These are phyloP conservation scores for Julus scandinavius DNA, from an alignment of 2,888 invertebrate genomes.

Conservation along the genomic window DNA sequence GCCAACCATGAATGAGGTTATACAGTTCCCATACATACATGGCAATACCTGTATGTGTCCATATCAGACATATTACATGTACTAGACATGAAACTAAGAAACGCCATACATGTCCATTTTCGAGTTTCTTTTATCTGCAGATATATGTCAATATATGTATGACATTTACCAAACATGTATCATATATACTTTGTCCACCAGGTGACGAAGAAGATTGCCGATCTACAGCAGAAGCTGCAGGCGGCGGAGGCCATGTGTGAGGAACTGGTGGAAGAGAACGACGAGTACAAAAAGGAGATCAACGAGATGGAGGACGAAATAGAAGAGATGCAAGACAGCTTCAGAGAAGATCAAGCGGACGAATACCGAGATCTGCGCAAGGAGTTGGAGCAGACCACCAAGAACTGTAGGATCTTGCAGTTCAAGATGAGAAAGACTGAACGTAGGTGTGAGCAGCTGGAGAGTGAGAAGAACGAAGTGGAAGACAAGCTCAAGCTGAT, in stretches of 20 bases:
- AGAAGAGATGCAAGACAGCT: conserved; percentile 98
- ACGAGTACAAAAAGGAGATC: conserved; percentile 92
- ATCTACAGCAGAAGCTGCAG: conserved; percentile 82
- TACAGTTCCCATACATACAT: no score
- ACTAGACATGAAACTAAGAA: no score
- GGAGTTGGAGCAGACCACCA: conserved; percentile 95
- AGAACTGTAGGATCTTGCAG: conserved; percentile 97
- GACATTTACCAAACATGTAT: no score
- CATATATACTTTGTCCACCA: no score
- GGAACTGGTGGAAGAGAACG: conserved; percentile 95
- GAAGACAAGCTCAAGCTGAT: conserved; percentile 65
- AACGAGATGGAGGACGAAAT: conserved; percentile 95
- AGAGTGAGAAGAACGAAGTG: conserved; percentile 81
- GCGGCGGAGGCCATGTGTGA: conserved; percentile 93
- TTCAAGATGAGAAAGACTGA: conserved; percentile 98
- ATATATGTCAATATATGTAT: no score
- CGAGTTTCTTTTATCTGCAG: no score
- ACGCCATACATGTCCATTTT: no score
- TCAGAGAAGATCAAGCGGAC: conserved; percentile 96
- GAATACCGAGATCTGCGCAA: conserved; percentile 94
- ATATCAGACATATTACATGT: no score
- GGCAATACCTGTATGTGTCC: no score
- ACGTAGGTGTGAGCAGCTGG: conserved; percentile 78
- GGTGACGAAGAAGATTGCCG: conserved; percentile 70
- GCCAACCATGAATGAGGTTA: no score